These are phyloP conservation scores for Oithona nana DNA, from an alignment of 2,888 invertebrate species.

Conservation along the genomic window DNA sequence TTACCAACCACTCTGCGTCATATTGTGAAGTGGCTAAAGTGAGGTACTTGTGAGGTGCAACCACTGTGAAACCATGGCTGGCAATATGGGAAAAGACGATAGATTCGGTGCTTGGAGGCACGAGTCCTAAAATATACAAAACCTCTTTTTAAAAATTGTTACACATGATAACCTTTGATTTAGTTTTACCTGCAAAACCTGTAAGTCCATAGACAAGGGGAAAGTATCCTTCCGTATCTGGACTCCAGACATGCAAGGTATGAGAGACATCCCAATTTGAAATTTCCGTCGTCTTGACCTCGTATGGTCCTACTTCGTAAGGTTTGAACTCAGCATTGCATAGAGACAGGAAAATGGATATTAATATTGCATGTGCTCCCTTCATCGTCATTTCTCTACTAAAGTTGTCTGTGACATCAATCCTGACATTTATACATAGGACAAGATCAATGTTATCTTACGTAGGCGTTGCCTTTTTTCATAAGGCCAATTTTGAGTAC, in stretches of 20 bases:
- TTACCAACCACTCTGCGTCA: not conserved
- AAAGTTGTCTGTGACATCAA: too few relatives aligned
- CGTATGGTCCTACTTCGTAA: not conserved
- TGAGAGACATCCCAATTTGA: not conserved
- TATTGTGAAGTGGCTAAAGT: not conserved
- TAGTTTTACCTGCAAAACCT: not conserved
- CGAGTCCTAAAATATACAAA: not conserved
- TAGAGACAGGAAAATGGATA: too few relatives aligned
- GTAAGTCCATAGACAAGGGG: not conserved
- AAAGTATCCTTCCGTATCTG: not conserved
- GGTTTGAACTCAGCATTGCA: too few relatives aligned
- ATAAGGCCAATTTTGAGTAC: too few relatives aligned
- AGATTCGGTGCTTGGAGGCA: not conserved
- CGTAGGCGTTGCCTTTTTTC: too few relatives aligned
- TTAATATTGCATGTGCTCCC: too few relatives aligned
- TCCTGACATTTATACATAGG: too few relatives aligned
- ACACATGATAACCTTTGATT: not conserved
- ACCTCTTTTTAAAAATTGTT: not conserved
- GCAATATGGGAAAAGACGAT: not conserved
- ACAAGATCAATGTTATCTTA: too few relatives aligned
- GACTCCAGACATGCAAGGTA: not conserved
- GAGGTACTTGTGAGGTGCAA: not conserved
- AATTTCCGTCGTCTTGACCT: not conserved
- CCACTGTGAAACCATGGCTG: conserved; percentile 1
- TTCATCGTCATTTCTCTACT: too few relatives aligned